Percentiles rank a stretch among this genome's conserved stretches.
Conservation (phyloP, 2,888 invertebrate species). For the Eupithecia inturbata region DNA sequence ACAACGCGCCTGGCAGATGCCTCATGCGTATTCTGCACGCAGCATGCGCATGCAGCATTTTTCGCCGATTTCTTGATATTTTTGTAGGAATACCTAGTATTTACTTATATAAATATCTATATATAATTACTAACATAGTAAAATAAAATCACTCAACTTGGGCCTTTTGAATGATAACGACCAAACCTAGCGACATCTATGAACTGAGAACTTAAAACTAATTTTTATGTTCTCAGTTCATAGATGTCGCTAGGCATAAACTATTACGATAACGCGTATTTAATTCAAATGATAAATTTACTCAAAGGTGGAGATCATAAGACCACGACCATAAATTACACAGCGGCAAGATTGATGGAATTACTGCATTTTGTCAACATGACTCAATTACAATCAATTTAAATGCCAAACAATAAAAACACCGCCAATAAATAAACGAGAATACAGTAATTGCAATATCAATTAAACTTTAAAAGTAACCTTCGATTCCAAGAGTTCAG, state of each 20-base stretch:
- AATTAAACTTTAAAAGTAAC: slow-evolving; percentile 75
- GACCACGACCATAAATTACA: slow-evolving; percentile 22
- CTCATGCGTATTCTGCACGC: too few species aligned
- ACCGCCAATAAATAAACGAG: slow-evolving; percentile 45
- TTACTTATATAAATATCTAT: too few species aligned
- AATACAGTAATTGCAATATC: slow-evolving; percentile 63
- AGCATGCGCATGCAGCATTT: too few species aligned
- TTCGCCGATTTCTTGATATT: too few species aligned
- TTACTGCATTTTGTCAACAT: slow-evolving; percentile 39
- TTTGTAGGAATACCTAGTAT: too few species aligned
- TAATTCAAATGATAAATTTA: slow-evolving; percentile 29
- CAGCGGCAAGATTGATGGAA: slow-evolving; percentile 42
- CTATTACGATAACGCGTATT: slow-evolving; percentile 11
- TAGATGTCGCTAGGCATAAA: slow-evolving; percentile 14
- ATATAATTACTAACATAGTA: background rate
- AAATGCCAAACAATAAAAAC: slow-evolving; percentile 53
- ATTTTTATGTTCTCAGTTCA: background rate
- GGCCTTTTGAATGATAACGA: background rate
- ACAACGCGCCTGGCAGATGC: too few species aligned
- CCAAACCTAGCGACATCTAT: too few species aligned
- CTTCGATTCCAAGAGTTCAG: slow-evolving; percentile 66
- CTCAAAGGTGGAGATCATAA: slow-evolving; percentile 29
- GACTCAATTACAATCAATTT: slow-evolving; percentile 50
- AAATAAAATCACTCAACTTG: background rate
- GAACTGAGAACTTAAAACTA: too few species aligned